Evolutionary conservation across 2,888 invertebrate genomes (phyloP), one percentile per base, ranked within the genome.

Genomic region (Yponomeuta plumbellus): DNA sequence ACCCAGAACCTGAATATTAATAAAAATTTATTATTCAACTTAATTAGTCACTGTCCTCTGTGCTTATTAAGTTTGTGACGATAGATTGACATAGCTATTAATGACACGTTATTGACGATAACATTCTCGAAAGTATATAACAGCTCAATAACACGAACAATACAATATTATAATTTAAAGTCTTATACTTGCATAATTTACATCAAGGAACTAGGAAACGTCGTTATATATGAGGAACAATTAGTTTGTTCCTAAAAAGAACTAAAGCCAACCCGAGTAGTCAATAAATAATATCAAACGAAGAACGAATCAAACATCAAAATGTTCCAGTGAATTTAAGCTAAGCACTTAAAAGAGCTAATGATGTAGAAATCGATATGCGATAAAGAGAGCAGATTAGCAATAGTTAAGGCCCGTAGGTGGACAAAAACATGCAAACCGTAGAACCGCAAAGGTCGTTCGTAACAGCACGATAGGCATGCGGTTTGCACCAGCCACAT

Each of bases 401-500:
- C 44, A 52, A 52, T 5, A 52, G 34, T 52, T 17, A 64, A 59
- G 59, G 26, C 39, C 26, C 34, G 64, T 40, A 20, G 44, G 23
- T 23, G n/a, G 34, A 66, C 34, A 62, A 61, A 62, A 66, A 52
- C 56, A 34, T 65, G 56, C 21, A 52, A 44, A 64, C 13, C 59
- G 13, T 59, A 23, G 11, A 64, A 61, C 67, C 67, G 26, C 67
- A 65, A 67, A 67, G 67, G 67, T 56, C 67, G 67, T 17, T 44
- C 67, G 67, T 67, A 64, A 64, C 23, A 26, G 52, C 34, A 11
- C 39, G 34, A 40, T 44, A 66, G 58, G 58, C n/a, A 26, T 59
- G 44, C 39, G 65, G 58, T 56, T 52, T 64, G 23, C 56, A 59
- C 21, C 59, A 21, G 21, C 21, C 59, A 59, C 56, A 59, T 59